Conservation (phyloP, 2,888 invertebrate species). For the Reticulitermes lucifugus region DNA sequence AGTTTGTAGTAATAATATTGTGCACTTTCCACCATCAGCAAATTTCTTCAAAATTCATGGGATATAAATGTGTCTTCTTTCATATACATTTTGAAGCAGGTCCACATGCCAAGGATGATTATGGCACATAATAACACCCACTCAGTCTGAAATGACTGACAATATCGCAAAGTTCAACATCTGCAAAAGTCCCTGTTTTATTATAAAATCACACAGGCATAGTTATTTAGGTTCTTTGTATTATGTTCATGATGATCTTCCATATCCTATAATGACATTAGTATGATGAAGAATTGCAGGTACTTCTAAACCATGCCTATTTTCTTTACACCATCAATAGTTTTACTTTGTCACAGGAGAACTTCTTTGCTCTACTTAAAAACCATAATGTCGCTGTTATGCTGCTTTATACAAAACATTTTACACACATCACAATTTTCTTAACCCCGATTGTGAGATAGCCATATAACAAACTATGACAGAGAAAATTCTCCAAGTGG, state of each 20-base stretch:
- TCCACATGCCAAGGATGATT: neutral
- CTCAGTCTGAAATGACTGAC: neutral
- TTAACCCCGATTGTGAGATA: neutral
- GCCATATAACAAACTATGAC: conserved; percentile 21
- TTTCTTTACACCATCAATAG: neutral
- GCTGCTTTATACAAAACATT: neutral
- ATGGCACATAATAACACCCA: conserved; percentile 13
- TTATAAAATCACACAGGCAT: neutral
- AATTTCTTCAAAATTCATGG: neutral
- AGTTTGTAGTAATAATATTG: neutral
- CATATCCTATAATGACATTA: neutral
- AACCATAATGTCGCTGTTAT: neutral
- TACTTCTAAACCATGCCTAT: neutral
- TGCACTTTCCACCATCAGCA: neutral
- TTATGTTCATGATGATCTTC: neutral
- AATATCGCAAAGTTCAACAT: neutral
- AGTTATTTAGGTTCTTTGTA: neutral
- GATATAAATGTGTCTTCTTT: conserved; percentile 7
- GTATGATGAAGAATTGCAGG: conserved; percentile 1
- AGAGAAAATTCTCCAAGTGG: conserved; percentile 62
- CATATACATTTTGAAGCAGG: neutral
- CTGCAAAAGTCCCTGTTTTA: neutral
- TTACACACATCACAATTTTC: neutral
- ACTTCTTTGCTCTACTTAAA: neutral
- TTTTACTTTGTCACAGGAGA: neutral